These are phyloP conservation scores for Prosopocoilus inquinatus DNA, from an alignment of 2,888 invertebrate genomes.

Conservation along the genomic window DNA sequence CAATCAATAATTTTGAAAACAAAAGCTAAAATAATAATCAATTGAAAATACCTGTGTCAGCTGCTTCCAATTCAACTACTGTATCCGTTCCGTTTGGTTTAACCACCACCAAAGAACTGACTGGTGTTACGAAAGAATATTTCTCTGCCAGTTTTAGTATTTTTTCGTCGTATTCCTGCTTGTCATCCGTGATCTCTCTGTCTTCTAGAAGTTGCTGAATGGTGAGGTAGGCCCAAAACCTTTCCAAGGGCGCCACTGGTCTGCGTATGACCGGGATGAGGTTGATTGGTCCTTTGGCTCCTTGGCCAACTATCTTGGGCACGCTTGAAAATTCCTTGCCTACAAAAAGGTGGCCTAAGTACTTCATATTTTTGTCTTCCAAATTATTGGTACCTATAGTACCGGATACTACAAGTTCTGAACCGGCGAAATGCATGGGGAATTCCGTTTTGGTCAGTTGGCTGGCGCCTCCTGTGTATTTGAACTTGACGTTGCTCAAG, in stretches of 20 bases:
- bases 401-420: slow-evolving; percentile 65
- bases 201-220: slow-evolving; percentile 63
- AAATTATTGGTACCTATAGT: slow-evolving; percentile 34
- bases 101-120: slow-evolving; percentile 66
- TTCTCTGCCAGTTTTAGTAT: slow-evolving; percentile 58
- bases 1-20: too few species aligned
- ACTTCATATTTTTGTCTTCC: too few species aligned
- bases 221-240: slow-evolving; percentile 66
- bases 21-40: too few species aligned
- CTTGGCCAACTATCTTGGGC: slow-evolving; percentile 29
- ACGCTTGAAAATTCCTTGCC: not conserved
- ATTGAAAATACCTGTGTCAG: slow-evolving; percentile 15
- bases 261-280: slow-evolving; percentile 36
- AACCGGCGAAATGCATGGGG: slow-evolving; percentile 61
- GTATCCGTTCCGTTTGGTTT: slow-evolving; percentile 57
- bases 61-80: slow-evolving; percentile 54
- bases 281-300: slow-evolving; percentile 32
- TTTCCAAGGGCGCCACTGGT: slow-evolving; percentile 41
- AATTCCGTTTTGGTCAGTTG: slow-evolving; percentile 57
- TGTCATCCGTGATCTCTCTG: slow-evolving; percentile 41
- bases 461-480: slow-evolving; percentile 60
- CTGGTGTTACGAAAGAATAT: slow-evolving; percentile 67
- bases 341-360: not conserved
- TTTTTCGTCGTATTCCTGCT: slow-evolving; percentile 48
- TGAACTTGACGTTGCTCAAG: slow-evolving; percentile 63